These are phyloP conservation scores for Diachrysia chrysitis DNA, from an alignment of 2,888 invertebrate genomes.

Conservation along the genomic window DNA sequence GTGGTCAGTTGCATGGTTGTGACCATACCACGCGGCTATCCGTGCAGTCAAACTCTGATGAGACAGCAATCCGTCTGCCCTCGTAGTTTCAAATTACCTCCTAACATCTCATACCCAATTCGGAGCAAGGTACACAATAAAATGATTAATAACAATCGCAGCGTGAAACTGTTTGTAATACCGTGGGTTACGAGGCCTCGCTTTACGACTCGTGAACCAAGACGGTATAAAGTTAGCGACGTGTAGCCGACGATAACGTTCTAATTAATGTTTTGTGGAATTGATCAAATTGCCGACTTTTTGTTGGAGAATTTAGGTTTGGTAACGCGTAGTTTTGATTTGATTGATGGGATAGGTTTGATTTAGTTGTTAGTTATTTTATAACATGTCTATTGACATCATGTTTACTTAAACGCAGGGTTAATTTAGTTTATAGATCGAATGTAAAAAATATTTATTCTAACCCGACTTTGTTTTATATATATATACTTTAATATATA, in stretches of 20 bases:
- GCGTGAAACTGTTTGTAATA: constrained; percentile 16
- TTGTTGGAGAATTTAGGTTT: background rate
- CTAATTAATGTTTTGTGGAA: constrained; percentile 35
- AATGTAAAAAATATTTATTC: no score
- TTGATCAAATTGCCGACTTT: background rate
- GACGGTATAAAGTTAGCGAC: constrained; percentile 31
- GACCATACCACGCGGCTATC: no score
- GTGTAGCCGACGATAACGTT: background rate
- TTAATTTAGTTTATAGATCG: no score
- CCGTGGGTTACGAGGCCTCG: constrained; percentile 27
- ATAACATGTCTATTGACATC: no score
- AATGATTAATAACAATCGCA: constrained; percentile 34
- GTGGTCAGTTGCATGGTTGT: no score
- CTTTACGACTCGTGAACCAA: constrained; percentile 38
- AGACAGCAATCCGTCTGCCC: no score
- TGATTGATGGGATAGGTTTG: background rate
- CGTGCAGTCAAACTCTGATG: no score
- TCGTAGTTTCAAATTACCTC: no score
- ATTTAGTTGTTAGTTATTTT: no score
- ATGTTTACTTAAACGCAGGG: no score
- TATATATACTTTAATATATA: no score
- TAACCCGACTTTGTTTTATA: no score
- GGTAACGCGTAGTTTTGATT: background rate
- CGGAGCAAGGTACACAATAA: constrained; percentile 15
- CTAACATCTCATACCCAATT: background rate